Evolutionary conservation across 2,113 vertebrate genomes (phyloP), one percentile per base, ranked within the genome.

Genomic region (Turnix velox): DNA sequence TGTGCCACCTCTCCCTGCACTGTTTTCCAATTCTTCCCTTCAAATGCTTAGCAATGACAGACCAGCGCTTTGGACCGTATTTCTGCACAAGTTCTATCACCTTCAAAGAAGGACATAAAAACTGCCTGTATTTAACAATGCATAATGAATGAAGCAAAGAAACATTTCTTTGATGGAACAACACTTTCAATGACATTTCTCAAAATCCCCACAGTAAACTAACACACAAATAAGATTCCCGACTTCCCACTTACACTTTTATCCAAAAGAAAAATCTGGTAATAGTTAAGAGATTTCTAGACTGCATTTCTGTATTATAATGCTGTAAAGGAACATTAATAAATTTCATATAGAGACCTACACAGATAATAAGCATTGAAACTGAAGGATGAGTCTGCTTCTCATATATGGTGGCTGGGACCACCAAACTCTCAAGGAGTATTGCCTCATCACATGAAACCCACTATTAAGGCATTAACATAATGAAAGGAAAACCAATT

Each of bases 21-120:
- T 99, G 99, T 95, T 99, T 99, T 93, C 99, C 99, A 77, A 99
- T 99, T 74, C 99, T 98, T 52, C 99, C 99, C 94, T 99, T 99
- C 96, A 99, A 98, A 97, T 99, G 99, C 97, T 99, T 99, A 95
- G 99, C 99, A 92, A 99, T 99, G 82, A 99, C 98, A 72, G 99
- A 99, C 99, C 99, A 99, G 94, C 99, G 99, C 96, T 99, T 99
- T 92, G 99, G 99, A 87, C 99, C 99, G 9, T 99, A 99, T 97
- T 99, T 99, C 97, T 99, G 99, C 94, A 99, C 99, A 93, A 99
- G 98, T 94, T 99, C 99, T 65, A 99, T 99, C 95, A 99, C 99
- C 99, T 99, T 98, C 67, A 96, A 93, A 97, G 91, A 97, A 97
- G 96, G 94, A 97, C 93, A 98, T 84, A 98, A 98, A 97, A 97